Percentiles rank a stretch among this genome's conserved stretches.
Evolutionary conservation across 2,888 invertebrate genomes (phyloP).

Genomic region (Incurvaria masculella): DNA sequence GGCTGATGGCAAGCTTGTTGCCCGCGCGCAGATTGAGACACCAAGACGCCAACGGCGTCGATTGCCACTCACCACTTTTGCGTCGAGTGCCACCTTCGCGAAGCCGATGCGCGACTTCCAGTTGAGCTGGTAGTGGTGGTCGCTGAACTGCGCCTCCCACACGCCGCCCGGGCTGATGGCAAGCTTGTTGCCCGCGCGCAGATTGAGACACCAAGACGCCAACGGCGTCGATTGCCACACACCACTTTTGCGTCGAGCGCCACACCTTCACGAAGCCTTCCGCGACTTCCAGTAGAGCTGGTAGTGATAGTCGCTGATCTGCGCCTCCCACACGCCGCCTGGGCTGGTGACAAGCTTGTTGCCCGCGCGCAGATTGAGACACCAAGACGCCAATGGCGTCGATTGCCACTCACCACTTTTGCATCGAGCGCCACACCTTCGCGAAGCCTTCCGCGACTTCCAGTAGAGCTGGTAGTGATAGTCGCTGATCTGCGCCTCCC

Average conservation of each 20-base stretch:
- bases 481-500: slow-evolving; percentile 95
- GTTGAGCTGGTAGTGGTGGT: slow-evolving; percentile 82
- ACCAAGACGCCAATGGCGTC: no score
- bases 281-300: slow-evolving; percentile 90
- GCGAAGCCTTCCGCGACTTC: slow-evolving; percentile 93
- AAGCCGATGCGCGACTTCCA: slow-evolving; percentile 95
- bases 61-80: slow-evolving; percentile 74
- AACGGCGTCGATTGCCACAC: slow-evolving; percentile 34
- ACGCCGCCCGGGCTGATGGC: slow-evolving; percentile 96
- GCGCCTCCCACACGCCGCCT: slow-evolving; percentile 93
- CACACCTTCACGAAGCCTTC: slow-evolving; percentile 94
- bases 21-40: slow-evolving; percentile 88
- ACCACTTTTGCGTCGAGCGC: slow-evolving; percentile 92
- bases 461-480: slow-evolving; percentile 88
- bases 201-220: no score
- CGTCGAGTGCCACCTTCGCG: slow-evolving; percentile 92
- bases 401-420: slow-evolving; percentile 69
- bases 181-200: slow-evolving; percentile 86
- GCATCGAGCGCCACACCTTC: slow-evolving; percentile 91
- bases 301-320: slow-evolving; percentile 91
- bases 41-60: no score
- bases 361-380: slow-evolving; percentile 88
- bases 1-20: slow-evolving; percentile 90
- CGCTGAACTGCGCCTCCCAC: slow-evolving; percentile 95
- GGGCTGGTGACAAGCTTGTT: slow-evolving; percentile 92